These are phyloP conservation scores for Drosophila oshimai DNA, from an alignment of 1,140 invertebrate species.

Conservation along the genomic window DNA sequence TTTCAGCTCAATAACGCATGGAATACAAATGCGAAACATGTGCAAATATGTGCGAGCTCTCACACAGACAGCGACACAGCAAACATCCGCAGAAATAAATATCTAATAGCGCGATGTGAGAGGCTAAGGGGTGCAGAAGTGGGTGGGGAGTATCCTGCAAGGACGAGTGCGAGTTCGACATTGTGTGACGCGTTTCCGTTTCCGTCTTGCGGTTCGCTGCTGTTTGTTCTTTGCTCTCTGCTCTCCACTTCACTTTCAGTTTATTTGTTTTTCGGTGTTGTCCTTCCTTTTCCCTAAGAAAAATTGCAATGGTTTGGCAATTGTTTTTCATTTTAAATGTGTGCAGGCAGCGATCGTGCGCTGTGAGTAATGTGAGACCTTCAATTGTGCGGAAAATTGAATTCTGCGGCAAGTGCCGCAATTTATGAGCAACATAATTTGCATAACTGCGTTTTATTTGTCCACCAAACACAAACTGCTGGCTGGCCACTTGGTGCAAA, in stretches of 20 bases:
- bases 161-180: conserved; percentile 38
- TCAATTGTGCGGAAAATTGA: conserved; percentile 63
- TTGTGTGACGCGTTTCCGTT: conserved; percentile 74
- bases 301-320: conserved; percentile 42
- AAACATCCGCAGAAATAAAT: conserved; percentile 72
- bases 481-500: conserved; percentile 27
- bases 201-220: conserved; percentile 48
- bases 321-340: conserved; percentile 44
- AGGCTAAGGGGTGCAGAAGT: background rate
- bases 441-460: conserved; percentile 38
- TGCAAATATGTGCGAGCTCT: conserved; percentile 63
- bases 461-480: conserved; percentile 15
- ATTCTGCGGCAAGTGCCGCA: conserved; percentile 26
- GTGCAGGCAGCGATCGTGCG: conserved; percentile 24
- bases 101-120: conserved; percentile 53
- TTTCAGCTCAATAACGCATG: conserved; percentile 82
- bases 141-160: background rate
- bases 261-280: conserved; percentile 64
- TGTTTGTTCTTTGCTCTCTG: conserved; percentile 53
- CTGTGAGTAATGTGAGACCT: conserved; percentile 30
- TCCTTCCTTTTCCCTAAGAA: conserved; percentile 34
- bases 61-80: conserved; percentile 25
- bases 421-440: conserved; percentile 31
- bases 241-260: conserved; percentile 15
- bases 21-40: conserved; percentile 80